A percentile compares a stretch with the other conserved stretches of the same genome.
Conservation (phyloP, 2,888 invertebrate genomes). For the Diploptera punctata region DNA sequence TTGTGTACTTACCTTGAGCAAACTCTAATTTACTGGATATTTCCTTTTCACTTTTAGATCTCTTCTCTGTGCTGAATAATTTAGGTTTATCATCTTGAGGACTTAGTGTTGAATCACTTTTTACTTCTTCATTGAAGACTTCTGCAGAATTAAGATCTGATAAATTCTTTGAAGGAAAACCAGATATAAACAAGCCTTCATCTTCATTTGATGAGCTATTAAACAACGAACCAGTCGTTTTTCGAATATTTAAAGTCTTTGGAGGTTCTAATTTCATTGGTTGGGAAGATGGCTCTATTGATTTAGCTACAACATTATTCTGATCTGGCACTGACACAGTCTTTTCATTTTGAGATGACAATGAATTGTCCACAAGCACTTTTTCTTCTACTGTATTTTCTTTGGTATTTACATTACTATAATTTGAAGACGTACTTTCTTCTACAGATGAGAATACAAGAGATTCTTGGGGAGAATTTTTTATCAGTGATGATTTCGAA, state of each 20-base stretch:
- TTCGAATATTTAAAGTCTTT: constrained; percentile 41
- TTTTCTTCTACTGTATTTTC: not conserved
- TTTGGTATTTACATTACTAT: not conserved
- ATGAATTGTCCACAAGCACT: not conserved
- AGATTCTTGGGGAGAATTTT: not conserved
- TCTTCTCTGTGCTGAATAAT: constrained; percentile 4
- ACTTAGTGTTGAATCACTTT: not conserved
- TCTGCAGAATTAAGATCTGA: constrained; percentile 26
- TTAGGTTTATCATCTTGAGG: not conserved
- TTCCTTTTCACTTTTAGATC: constrained; percentile 14
- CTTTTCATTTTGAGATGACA: not conserved
- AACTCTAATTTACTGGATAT: not conserved
- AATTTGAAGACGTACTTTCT: not conserved
- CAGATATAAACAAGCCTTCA: constrained; percentile 20
- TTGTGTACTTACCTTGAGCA: constrained; percentile 17
- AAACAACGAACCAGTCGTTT: constrained; percentile 32
- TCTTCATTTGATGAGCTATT: constrained; percentile 24
- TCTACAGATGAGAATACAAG: not conserved
- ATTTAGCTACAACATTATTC: not conserved
- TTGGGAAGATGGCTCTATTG: not conserved
- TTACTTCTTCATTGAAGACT: not conserved
- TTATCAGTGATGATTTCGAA: not conserved
- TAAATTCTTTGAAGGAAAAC: constrained; percentile 33
- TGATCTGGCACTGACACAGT: not conserved
- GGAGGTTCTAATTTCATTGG: constrained; percentile 41